phyloP scores from a whole-genome alignment of 2,888 invertebrate genomes.

The Volucella bombylans region DNA sequence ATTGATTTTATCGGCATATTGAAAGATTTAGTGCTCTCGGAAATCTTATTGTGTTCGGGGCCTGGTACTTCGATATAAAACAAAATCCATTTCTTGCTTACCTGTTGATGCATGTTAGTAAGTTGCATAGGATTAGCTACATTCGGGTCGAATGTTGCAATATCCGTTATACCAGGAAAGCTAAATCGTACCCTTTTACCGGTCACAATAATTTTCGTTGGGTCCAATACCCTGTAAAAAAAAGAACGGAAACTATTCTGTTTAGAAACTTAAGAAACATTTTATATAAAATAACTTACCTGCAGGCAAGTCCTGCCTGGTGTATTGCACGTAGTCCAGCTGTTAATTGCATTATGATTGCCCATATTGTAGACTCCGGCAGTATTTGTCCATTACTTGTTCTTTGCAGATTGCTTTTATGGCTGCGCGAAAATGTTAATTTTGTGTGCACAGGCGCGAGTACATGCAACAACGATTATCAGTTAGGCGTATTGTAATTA shows the following conservation, averaged over 20 bases:
- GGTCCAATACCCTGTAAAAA: slow-evolving; percentile 89
- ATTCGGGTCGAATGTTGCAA: slow-evolving; percentile 89
- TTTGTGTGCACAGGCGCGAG: slow-evolving; percentile 6
- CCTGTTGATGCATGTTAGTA: slow-evolving; percentile 88
- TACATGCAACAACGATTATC: slow-evolving; percentile 47
- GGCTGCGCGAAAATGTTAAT: slow-evolving; percentile 76
- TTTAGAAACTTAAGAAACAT: neutral
- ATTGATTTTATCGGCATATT: too few species aligned
- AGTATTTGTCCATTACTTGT: slow-evolving; percentile 88
- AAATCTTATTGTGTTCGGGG: too few species aligned
- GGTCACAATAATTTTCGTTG: slow-evolving; percentile 93
- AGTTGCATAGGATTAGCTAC: slow-evolving; percentile 86
- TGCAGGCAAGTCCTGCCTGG: slow-evolving; percentile 86
- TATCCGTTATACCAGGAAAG: slow-evolving; percentile 91
- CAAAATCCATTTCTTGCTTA: slow-evolving; percentile 60
- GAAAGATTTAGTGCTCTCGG: too few species aligned
- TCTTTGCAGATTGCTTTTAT: slow-evolving; percentile 82
- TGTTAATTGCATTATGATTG: slow-evolving; percentile 96
- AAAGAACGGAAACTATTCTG: neutral
- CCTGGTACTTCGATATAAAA: too few species aligned
- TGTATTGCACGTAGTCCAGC: slow-evolving; percentile 96
- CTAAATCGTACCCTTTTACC: slow-evolving; percentile 91
- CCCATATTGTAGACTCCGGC: slow-evolving; percentile 96
- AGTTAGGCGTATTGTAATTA: slow-evolving; percentile 36
- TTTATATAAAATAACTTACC: slow-evolving; percentile 80